Evolutionary conservation across 2,888 invertebrate genomes (phyloP).

Genomic region (Cancer borealis): DNA sequence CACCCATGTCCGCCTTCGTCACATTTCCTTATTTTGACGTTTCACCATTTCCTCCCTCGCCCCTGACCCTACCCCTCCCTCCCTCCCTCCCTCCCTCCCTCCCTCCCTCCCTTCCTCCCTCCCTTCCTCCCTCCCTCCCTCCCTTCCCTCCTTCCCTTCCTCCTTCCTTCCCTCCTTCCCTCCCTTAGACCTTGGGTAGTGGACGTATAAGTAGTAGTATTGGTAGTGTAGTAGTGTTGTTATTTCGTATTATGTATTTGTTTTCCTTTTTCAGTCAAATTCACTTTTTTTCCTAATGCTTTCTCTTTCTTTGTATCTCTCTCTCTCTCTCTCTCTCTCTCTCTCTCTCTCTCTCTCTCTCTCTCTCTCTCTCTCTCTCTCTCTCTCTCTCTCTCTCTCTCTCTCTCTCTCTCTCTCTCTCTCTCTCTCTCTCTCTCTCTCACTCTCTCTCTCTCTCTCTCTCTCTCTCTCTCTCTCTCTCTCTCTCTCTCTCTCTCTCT

Average conservation of each 20-base stretch:
- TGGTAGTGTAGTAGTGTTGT: background rate
- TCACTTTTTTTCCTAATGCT: background rate
- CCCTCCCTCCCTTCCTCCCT: background rate
- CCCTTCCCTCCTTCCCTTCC: background rate
- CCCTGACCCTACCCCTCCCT: background rate
- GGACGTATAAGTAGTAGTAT: background rate
- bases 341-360: background rate
- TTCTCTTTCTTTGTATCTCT: background rate
- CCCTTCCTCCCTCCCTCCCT: background rate
- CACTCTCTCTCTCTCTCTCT: too few species aligned
- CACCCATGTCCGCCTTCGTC: constrained; percentile 46
- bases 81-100: background rate
- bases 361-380: background rate
- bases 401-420: background rate
- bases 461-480: too few species aligned
- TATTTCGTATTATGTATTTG: background rate
- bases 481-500: too few species aligned
- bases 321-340: constrained; percentile 30
- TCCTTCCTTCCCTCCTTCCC: background rate
- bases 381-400: background rate
- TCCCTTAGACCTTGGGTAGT: too few species aligned
- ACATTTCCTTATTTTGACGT: constrained; percentile 57
- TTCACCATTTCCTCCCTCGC: constrained; percentile 49
- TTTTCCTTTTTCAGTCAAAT: background rate
- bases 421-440: too few species aligned